Percentiles rank a stretch among this genome's conserved stretches.
These are phyloP conservation scores for Cochlearius cochlearius DNA, from an alignment of 2,113 vertebrate genomes.

Conservation along the genomic window DNA sequence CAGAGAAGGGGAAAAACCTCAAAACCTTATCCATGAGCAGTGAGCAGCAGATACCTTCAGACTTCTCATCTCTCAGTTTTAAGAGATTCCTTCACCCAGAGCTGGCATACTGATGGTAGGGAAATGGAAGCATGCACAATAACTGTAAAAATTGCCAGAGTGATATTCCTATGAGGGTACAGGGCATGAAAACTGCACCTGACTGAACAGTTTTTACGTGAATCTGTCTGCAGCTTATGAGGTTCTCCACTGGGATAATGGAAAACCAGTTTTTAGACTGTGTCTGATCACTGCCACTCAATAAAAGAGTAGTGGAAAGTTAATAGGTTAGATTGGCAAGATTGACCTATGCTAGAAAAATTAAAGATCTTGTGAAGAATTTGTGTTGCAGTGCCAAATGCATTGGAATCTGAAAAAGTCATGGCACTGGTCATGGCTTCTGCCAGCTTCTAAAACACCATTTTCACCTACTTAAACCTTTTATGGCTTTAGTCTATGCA, in stretches of 20 bases:
- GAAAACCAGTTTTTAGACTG: background rate
- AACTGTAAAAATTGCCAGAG: background rate
- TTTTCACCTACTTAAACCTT: constrained; percentile 18
- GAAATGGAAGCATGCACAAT: background rate
- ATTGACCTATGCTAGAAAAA: background rate
- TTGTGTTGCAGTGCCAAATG: background rate
- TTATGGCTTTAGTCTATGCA: background rate
- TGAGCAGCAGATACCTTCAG: background rate
- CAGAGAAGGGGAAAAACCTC: background rate
- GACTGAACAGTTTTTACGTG: background rate
- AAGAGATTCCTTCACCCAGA: background rate
- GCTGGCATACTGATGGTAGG: background rate
- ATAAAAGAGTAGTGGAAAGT: background rate
- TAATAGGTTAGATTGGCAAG: background rate
- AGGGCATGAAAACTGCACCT: background rate
- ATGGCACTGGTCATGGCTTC: background rate
- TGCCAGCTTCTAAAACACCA: background rate
- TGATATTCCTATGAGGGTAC: background rate
- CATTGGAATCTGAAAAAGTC: background rate
- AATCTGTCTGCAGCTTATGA: background rate
- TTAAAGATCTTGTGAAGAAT: background rate
- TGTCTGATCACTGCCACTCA: background rate
- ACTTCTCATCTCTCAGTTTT: background rate
- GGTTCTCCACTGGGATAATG: background rate
- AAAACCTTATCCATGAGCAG: background rate